phyloP scores from a whole-genome alignment of 2,888 invertebrate genomes.

The Coecobrya sp. region DNA sequence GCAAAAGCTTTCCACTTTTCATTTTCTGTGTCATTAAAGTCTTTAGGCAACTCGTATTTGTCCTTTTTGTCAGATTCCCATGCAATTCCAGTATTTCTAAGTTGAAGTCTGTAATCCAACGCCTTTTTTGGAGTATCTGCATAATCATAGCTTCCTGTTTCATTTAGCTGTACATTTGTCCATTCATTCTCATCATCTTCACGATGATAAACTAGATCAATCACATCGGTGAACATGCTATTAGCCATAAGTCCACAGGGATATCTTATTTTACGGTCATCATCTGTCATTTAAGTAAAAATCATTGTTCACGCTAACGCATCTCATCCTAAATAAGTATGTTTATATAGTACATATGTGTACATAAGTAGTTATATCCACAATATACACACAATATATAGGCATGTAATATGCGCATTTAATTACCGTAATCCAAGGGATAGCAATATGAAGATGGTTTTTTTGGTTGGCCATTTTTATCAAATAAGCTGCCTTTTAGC shows the following conservation, averaged over 20 bases:
- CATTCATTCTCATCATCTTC: too few relatives aligned
- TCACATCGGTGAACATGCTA: constrained; percentile 77
- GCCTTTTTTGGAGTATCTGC: background rate
- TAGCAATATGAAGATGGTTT: constrained; percentile 53
- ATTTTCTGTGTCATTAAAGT: constrained; percentile 48
- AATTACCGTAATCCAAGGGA: constrained; percentile 37
- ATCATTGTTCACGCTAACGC: background rate
- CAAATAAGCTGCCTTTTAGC: constrained; percentile 65
- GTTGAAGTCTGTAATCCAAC: constrained; percentile 2
- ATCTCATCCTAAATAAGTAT: too few relatives aligned
- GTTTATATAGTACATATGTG: too few relatives aligned
- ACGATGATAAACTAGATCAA: constrained; percentile 51
- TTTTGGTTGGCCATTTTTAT: constrained; percentile 32
- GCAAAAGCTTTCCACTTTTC: constrained; percentile 66
- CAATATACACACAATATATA: too few relatives aligned
- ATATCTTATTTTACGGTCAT: constrained; percentile 19
- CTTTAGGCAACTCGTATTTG: constrained; percentile 63
- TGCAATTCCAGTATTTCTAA: constrained; percentile 78
- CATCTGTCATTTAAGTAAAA: background rate
- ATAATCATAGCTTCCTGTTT: background rate
- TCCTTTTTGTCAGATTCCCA: constrained; percentile 69
- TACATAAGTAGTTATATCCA: too few relatives aligned
- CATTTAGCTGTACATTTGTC: background rate
- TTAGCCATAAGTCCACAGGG: constrained; percentile 79
- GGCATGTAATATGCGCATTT: background rate